Base-by-base conservation (phyloP, 2,888 invertebrate species). In the Heliconius charithonia region DNA sequence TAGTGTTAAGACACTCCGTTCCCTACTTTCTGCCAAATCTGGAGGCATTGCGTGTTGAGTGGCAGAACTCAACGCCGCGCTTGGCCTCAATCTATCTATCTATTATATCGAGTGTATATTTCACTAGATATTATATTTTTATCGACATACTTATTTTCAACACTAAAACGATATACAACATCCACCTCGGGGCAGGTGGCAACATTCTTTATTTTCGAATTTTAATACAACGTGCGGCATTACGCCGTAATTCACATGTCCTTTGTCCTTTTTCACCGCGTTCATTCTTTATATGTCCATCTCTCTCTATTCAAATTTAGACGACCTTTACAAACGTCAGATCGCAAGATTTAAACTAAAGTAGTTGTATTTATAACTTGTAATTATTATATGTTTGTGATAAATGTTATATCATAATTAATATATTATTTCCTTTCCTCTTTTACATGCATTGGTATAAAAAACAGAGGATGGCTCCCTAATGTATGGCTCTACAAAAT, bases 141-240 rank as follows among this genome's bases (percentile, higher is more conserved):
- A 77, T 79, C 88, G 88, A 88, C 83, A 86, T 76, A 37, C 9
- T 80, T n/a, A n/a, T 41, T 41, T 65, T 76, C 66, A 88, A 84
- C 91, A 84, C 90, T 91, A 88, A 76, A 81, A 85, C 87, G 88
- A 90, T 89, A 89, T 88, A 90, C 91, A 89, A 90, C 89, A 90
- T 87, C 86, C 84, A 87, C 93, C 91, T 83, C 84, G 86, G 90
- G 93, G 91, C 90, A 89, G 87, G 91, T 91, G 91, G 93, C 89
- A 91, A 91, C 90, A 93, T 93, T 93, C 91, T 93, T 93, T 93
- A 92, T 93, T 93, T 93, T 93, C 88, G 92, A 93, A 93, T 93
- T 93, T 93, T 93, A 93, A 93, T 93, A 93, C 89, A 92, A 91
- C 90, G 90, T 90, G 91, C 92, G 91, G 88, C 92, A 92, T 92